Evolutionary conservation across 2,113 vertebrate genomes (phyloP).

Genomic region (Mixornis gularis): DNA sequence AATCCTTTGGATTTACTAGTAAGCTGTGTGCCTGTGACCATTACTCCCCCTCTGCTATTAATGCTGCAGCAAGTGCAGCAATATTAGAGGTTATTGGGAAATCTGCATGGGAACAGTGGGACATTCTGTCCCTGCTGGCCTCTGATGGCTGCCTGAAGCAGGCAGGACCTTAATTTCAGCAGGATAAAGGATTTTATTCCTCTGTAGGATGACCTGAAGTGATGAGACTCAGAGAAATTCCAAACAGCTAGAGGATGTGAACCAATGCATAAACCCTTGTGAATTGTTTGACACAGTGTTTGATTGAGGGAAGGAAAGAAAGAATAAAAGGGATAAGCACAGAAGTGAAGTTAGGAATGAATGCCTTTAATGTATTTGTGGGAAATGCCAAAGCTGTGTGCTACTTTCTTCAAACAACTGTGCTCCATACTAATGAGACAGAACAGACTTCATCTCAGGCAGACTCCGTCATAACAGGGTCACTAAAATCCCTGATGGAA

Average conservation of each 20-base stretch:
- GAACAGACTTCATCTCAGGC: neutral
- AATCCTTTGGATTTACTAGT: neutral
- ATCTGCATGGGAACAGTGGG: neutral
- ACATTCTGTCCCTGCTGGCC: neutral
- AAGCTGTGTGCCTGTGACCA: neutral
- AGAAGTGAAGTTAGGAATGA: neutral
- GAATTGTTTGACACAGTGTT: neutral
- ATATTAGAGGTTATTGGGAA: neutral
- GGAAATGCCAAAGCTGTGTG: neutral
- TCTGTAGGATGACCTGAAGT: neutral
- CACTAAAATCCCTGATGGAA: neutral
- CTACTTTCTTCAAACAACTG: neutral
- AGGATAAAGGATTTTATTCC: neutral
- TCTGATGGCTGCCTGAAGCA: neutral
- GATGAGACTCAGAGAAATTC: neutral
- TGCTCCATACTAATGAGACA: neutral
- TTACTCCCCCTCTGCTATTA: neutral
- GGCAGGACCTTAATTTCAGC: neutral
- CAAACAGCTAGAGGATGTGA: neutral
- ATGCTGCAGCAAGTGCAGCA: neutral
- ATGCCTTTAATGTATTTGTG: neutral
- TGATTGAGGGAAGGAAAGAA: neutral
- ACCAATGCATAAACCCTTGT: neutral
- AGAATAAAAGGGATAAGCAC: neutral
- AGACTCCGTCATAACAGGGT: neutral